phyloP scores from a whole-genome alignment of 1,140 invertebrate species.

The Trichonephila inaurata region DNA sequence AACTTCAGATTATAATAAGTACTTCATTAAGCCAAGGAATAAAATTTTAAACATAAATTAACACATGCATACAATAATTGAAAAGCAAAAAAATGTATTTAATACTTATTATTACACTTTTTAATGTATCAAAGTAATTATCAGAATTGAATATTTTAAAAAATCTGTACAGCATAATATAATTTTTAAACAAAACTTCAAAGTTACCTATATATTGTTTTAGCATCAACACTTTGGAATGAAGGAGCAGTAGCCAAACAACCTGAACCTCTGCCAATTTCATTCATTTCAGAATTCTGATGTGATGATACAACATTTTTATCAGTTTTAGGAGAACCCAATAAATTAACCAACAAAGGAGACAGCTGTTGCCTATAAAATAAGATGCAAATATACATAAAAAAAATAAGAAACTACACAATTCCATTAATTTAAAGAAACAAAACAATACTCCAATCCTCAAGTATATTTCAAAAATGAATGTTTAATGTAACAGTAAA shows the following conservation, averaged over 20 bases:
- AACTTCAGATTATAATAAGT: too few species aligned
- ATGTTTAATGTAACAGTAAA: too few species aligned
- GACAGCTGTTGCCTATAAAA: slow-evolving; percentile 90
- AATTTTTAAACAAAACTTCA: too few species aligned
- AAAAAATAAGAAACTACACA: too few species aligned
- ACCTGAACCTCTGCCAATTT: slow-evolving; percentile 86
- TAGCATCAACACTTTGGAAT: slow-evolving; percentile 89
- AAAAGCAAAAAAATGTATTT: neutral
- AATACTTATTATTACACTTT: neutral
- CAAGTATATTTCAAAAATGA: too few species aligned
- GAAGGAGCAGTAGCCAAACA: slow-evolving; percentile 87
- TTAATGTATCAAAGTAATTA: too few species aligned
- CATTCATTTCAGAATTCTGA: slow-evolving; percentile 81
- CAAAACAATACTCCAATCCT: too few species aligned
- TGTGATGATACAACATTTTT: slow-evolving; percentile 85
- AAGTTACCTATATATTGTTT: slow-evolving; percentile 90
- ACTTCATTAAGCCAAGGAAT: too few species aligned
- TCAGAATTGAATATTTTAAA: too few species aligned
- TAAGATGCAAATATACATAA: neutral
- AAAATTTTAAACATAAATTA: neutral
- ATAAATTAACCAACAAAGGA: slow-evolving; percentile 91
- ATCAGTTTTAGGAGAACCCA: slow-evolving; percentile 89
- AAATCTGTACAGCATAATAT: too few species aligned
- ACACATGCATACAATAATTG: neutral
- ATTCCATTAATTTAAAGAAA: too few species aligned